Evolutionary conservation across 2,113 vertebrate species (phyloP).

Genomic region (Ciconia boyciana): DNA sequence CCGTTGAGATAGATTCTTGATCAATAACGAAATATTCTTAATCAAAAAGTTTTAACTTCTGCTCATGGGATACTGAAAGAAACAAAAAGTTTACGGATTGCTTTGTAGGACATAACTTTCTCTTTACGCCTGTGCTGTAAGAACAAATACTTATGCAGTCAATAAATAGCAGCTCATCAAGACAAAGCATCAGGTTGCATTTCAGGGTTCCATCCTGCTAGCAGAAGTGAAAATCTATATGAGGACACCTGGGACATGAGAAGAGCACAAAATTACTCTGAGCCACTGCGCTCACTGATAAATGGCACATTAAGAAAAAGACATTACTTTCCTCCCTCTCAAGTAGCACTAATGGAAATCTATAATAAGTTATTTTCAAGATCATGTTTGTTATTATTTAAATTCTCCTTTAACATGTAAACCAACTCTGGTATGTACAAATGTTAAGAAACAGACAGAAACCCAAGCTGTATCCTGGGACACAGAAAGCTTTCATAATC

Average conservation of each 20-base stretch:
- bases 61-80: background rate
- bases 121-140: background rate
- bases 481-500: background rate
- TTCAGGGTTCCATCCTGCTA: slow-evolving; percentile 29
- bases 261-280: slow-evolving; percentile 69
- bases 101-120: background rate
- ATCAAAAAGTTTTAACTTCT: background rate
- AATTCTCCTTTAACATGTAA: slow-evolving; percentile 7
- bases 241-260: slow-evolving; percentile 1
- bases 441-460: background rate
- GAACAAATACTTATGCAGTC: slow-evolving; percentile 32
- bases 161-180: slow-evolving; percentile 41
- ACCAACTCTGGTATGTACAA: background rate
- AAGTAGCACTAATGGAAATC: slow-evolving; percentile 25
- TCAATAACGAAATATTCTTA: background rate
- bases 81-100: background rate
- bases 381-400: slow-evolving; percentile 35
- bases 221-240: slow-evolving; percentile 66
- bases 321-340: slow-evolving; percentile 10
- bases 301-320: slow-evolving; percentile 49
- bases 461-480: background rate
- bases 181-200: slow-evolving; percentile 18
- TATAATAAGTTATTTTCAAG: background rate
- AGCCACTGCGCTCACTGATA: slow-evolving; percentile 60
- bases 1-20: background rate